These are phyloP conservation scores for Gracilinanus agilis DNA, from an alignment of 2,113 vertebrate species.

Conservation along the genomic window DNA sequence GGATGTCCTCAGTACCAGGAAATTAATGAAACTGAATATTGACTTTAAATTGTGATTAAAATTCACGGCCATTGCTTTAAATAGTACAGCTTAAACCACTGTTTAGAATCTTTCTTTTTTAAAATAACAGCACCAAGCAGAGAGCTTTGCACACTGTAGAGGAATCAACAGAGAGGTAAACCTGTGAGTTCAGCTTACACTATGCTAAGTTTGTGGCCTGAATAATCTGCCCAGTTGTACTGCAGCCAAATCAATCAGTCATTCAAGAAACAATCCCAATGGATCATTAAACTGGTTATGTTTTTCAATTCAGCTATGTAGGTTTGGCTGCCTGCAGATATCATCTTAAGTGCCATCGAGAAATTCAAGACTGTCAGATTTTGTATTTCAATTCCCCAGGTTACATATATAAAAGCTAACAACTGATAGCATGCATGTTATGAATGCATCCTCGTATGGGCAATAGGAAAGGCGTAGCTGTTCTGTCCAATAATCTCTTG, in stretches of 20 bases:
- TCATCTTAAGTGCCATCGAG: conserved; percentile 55
- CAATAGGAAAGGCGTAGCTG: conserved; percentile 15
- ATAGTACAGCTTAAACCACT: not conserved
- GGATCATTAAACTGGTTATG: conserved; percentile 16
- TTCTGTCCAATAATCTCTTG: not conserved
- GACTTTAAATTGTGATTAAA: not conserved
- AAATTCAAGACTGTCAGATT: conserved; percentile 37
- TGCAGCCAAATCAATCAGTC: not conserved
- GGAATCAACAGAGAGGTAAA: not conserved
- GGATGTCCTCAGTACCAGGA: not conserved
- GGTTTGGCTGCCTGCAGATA: conserved; percentile 17
- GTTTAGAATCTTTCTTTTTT: not conserved
- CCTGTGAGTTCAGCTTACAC: not conserved
- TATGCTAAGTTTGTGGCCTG: conserved; percentile 8
- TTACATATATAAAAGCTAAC: not conserved
- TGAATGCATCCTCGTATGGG: conserved; percentile 9
- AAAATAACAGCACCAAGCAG: not conserved
- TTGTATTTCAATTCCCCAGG: conserved; percentile 30
- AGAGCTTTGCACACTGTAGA: not conserved
- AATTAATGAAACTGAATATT: not conserved
- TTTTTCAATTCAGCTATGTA: conserved; percentile 35
- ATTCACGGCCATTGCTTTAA: not conserved
- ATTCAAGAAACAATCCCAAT: conserved; percentile 18
- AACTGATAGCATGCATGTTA: not conserved
- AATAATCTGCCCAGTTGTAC: not conserved